phyloP scores from a whole-genome alignment of 1,140 invertebrate species.

The Polypedilum vanderplanki region DNA sequence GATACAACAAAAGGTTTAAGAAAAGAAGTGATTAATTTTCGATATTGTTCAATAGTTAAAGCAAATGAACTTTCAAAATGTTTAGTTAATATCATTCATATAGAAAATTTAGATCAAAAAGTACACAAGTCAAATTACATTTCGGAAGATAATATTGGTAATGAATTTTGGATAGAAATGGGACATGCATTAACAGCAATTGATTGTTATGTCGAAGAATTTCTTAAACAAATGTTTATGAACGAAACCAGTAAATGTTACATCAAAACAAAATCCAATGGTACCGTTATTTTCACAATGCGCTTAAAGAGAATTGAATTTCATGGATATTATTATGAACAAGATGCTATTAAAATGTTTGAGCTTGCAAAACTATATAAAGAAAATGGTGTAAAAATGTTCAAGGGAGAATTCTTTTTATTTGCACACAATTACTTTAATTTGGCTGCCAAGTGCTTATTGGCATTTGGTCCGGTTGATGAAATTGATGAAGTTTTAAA shows the following conservation, averaged over 20 bases:
- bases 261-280: constrained; percentile 36
- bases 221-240: constrained; percentile 39
- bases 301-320: constrained; percentile 35
- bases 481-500: constrained; percentile 34
- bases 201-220: constrained; percentile 40
- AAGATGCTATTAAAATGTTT: constrained; percentile 36
- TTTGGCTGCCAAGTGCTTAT: constrained; percentile 39
- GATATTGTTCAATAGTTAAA: background rate
- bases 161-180: constrained; percentile 34
- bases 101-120: background rate
- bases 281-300: constrained; percentile 35
- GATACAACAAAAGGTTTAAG: background rate
- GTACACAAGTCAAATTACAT: background rate
- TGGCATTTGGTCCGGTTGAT: constrained; percentile 41
- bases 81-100: background rate
- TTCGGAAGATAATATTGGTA: background rate
- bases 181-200: constrained; percentile 37
- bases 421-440: constrained; percentile 42
- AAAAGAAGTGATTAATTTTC: constrained; percentile 11
- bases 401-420: constrained; percentile 39
- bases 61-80: constrained; percentile 11
- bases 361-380: constrained; percentile 37
- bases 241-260: constrained; percentile 38
- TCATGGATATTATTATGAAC: constrained; percentile 35
- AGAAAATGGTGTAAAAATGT: constrained; percentile 41